Conservation (phyloP, 1,140 invertebrate species). For the Heliothis subflexa region DNA sequence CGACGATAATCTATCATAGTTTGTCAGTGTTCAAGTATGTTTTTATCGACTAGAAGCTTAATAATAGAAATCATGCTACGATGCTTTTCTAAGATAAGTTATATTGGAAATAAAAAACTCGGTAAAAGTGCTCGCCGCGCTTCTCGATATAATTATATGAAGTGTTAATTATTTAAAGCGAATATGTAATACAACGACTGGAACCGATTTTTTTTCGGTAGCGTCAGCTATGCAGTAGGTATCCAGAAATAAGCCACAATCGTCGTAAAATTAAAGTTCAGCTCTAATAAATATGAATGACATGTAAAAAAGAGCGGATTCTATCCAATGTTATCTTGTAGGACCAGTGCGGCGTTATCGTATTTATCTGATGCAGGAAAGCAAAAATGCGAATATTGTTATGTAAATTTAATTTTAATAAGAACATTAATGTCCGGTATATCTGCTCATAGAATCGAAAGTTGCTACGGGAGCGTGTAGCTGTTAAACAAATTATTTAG, state of each 20-base stretch:
- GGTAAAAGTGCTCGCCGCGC: neutral
- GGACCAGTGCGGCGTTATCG: slow-evolving; percentile 16
- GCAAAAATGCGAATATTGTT: slow-evolving; percentile 30
- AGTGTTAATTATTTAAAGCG: too few relatives aligned
- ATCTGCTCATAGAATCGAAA: slow-evolving; percentile 40
- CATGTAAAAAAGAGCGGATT: slow-evolving; percentile 18
- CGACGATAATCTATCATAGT: slow-evolving; percentile 51
- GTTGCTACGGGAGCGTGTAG: slow-evolving; percentile 32
- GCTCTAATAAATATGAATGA: slow-evolving; percentile 44
- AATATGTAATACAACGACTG: too few relatives aligned
- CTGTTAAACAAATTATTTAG: slow-evolving; percentile 71
- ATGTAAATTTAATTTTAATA: slow-evolving; percentile 33
- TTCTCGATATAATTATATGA: neutral
- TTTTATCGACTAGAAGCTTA: slow-evolving; percentile 25
- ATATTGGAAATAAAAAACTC: slow-evolving; percentile 15
- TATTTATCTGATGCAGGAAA: slow-evolving; percentile 17
- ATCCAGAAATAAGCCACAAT: neutral
- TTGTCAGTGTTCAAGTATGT: slow-evolving; percentile 43
- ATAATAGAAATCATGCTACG: slow-evolving; percentile 28
- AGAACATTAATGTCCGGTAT: slow-evolving; percentile 32
- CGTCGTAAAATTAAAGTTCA: slow-evolving; percentile 17
- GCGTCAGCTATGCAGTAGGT: neutral
- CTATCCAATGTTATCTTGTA: slow-evolving; percentile 14
- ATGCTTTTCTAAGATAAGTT: slow-evolving; percentile 36
- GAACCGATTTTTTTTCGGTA: neutral